phyloP scores from a whole-genome alignment of 2,113 vertebrate genomes.

The Megalops atlanticus region DNA sequence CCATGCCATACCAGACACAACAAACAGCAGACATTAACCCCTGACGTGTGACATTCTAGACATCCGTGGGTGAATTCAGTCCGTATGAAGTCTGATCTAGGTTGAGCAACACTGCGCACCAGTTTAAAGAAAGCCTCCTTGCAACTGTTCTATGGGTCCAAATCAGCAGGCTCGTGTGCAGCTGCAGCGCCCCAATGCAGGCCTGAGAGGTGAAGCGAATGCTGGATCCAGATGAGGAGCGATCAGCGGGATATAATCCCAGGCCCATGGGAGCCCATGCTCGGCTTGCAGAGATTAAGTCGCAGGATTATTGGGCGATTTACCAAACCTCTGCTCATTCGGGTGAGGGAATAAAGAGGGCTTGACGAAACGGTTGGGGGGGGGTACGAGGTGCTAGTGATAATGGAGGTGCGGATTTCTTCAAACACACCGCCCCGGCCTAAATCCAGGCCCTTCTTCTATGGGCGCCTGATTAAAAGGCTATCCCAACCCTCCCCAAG shows the following conservation, averaged over 20 bases:
- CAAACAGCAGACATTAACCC: background rate
- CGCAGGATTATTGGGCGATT: conserved; percentile 57
- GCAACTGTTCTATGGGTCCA: background rate
- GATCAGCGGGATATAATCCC: conserved; percentile 78
- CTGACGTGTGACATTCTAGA: no score
- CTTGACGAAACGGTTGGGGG: conserved; percentile 44
- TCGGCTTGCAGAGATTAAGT: conserved; percentile 69
- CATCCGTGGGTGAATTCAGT: background rate
- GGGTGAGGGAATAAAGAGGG: conserved; percentile 68
- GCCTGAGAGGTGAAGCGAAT: conserved; percentile 64
- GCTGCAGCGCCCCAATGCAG: conserved; percentile 55
- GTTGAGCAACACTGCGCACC: conserved; percentile 46
- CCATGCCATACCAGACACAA: background rate
- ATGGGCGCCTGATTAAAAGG: conserved; percentile 75
- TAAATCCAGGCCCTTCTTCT: conserved; percentile 71
- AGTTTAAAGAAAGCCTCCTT: background rate
- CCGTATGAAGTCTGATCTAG: conserved; percentile 45
- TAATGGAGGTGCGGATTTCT: conserved; percentile 69
- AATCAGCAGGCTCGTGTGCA: conserved; percentile 54
- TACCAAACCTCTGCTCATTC: conserved; percentile 70
- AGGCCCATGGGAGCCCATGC: conserved; percentile 65
- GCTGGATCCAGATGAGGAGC: conserved; percentile 69
- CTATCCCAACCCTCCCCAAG: conserved; percentile 71
- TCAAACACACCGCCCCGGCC: conserved; percentile 69
- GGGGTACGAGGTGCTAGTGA: conserved; percentile 66